phyloP scores from a whole-genome alignment of 2,113 vertebrate species.

The Hipposideros armiger region DNA sequence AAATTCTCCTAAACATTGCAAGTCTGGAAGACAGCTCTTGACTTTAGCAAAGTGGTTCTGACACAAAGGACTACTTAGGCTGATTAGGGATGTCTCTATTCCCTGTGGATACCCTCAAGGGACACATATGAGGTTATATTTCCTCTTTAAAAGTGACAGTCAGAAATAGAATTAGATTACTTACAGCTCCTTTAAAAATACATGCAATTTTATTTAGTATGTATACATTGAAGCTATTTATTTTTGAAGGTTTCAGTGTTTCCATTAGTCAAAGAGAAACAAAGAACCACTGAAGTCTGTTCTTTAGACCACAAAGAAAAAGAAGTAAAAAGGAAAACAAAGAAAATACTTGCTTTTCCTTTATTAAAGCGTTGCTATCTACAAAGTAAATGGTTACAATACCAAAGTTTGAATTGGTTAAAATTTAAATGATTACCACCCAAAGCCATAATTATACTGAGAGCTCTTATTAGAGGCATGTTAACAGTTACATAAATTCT shows the following conservation, averaged over 20 bases:
- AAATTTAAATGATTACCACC: constrained; percentile 9
- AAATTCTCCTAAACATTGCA: constrained; percentile 70
- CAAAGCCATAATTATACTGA: constrained; percentile 44
- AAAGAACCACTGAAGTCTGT: not conserved
- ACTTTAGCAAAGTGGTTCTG: constrained; percentile 67
- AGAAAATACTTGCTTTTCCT: not conserved
- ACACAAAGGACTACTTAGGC: constrained; percentile 79
- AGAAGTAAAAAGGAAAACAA: constrained; percentile 31
- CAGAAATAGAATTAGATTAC: constrained; percentile 75
- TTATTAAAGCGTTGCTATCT: not conserved
- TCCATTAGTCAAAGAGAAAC: not conserved
- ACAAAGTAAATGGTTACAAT: not conserved
- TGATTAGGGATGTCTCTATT: constrained; percentile 75
- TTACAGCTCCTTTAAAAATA: constrained; percentile 73
- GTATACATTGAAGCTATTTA: constrained; percentile 52
- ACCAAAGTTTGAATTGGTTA: not conserved
- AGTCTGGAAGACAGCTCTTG: constrained; percentile 50
- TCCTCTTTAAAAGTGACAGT: constrained; percentile 77
- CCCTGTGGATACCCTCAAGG: constrained; percentile 67
- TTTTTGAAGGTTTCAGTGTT: constrained; percentile 57
- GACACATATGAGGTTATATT: constrained; percentile 71
- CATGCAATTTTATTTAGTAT: constrained; percentile 49
- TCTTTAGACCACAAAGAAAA: not conserved
- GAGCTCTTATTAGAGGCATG: constrained; percentile 12
- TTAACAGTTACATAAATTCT: constrained; percentile 48